These are phyloP conservation scores for Pteropus rufus DNA, from an alignment of 2,797 vertebrate genomes.

Conservation along the genomic window DNA sequence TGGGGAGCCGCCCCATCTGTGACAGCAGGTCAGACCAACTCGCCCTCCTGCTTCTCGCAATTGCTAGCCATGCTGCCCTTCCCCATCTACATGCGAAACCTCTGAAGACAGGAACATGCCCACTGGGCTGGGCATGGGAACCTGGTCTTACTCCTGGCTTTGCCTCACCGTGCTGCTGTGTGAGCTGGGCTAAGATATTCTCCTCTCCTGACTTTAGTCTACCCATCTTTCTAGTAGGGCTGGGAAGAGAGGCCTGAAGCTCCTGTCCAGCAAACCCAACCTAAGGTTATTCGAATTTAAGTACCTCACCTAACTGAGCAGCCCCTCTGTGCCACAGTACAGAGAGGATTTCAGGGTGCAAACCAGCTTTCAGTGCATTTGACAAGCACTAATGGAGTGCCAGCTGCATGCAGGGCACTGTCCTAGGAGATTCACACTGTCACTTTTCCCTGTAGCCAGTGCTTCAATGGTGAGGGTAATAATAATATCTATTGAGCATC, in stretches of 20 bases:
- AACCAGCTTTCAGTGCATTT: background rate
- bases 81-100: background rate
- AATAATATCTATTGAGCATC: background rate
- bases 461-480: too few relatives aligned
- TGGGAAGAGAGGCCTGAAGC: background rate
- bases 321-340: background rate
- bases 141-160: background rate
- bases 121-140: background rate
- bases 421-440: fast-evolving
- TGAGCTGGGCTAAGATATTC: background rate
- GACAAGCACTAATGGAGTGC: fast-evolving
- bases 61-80: fast-evolving
- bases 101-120: background rate
- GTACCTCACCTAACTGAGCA: fast-evolving
- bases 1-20: fast-evolving
- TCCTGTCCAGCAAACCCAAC: background rate
- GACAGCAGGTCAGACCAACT: background rate
- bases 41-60: background rate
- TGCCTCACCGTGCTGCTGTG: background rate
- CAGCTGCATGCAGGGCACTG: fast-evolving
- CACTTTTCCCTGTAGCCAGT: background rate
- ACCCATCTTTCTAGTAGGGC: background rate
- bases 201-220: background rate
- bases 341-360: background rate
- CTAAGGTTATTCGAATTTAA: background rate